Evolutionary conservation across 2,113 vertebrate genomes (phyloP), one percentile per base, ranked within the genome.

Genomic region (Gracilinanus agilis): DNA sequence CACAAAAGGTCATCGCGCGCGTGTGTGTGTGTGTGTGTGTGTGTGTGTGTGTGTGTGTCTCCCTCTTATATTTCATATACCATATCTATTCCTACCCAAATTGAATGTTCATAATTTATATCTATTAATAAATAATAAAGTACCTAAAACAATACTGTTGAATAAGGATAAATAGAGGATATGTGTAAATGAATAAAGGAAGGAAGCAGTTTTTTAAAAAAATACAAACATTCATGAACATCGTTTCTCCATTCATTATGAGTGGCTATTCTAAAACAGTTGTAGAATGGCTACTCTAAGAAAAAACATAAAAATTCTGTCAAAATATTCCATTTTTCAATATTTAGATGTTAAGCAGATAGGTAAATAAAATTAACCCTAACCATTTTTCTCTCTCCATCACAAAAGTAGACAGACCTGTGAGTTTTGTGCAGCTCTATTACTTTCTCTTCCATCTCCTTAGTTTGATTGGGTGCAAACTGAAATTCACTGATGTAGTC

Each of bases 381-480:
- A 0, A 61, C 53, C n/a, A 16, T 25, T 53, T 54, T n/a, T 88
- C 56, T 9, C 56, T 40, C 89, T 11, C 83, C 44, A 53, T 23
- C 11, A 24, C 54, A 55, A 49, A 91, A 16, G 54, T 12, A 55
- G 34, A 96, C 97, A 95, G 27, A 99, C 99, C 99, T 99, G 98
- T 99, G 99, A 93, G 99, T 99, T 98, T 99, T 99, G 97, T 99
- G 99, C 54, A 99, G 98, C 94, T 99, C 99, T 92, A 99, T 98
- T 97, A 99, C 99, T 96, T 99, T 99, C 96, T 99, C 99, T 98
- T 99, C 99, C 99, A 99, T 99, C 98, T 99, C 99, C 98, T 99
- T 99, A 91, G 99, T 99, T 96, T 99, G 99, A 94, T 97, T 99
- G 56, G 99, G 99, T 16, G 99, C 99, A 98, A 99, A 99, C 16